Conservation (phyloP, 92 coral and sea anemone genomes). For the Epizoanthus illoricatus region DNA sequence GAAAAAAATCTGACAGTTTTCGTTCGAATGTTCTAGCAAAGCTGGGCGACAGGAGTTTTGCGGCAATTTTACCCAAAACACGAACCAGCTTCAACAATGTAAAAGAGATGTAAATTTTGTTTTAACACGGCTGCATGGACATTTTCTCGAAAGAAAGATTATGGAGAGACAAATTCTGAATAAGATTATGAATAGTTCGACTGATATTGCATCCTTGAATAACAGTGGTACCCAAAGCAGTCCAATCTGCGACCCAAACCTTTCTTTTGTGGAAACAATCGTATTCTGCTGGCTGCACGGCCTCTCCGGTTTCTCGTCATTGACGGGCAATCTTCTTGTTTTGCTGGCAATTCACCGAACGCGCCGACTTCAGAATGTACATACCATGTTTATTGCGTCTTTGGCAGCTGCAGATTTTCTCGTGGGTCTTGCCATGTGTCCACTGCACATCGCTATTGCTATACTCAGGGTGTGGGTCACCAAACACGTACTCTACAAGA, state of each 20-base stretch:
- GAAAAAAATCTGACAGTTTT: no score
- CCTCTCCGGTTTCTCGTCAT: conserved; percentile 25
- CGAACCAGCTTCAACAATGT: no score
- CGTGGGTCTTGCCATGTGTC: conserved; percentile 26
- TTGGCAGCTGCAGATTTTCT: conserved; percentile 31
- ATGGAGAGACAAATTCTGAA: not conserved
- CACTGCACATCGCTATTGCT: conserved; percentile 28
- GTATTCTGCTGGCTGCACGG: conserved; percentile 26
- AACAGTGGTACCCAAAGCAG: not conserved
- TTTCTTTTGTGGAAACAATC: conserved; percentile 9
- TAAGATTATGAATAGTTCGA: not conserved
- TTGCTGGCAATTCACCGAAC: conserved; percentile 14
- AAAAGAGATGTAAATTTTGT: no score
- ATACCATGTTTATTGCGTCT: conserved; percentile 35
- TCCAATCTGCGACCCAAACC: conserved; percentile 21
- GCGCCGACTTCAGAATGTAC: conserved; percentile 6
- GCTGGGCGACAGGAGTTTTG: no score
- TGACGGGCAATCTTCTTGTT: conserved; percentile 35
- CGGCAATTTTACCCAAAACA: no score
- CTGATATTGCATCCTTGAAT: not conserved
- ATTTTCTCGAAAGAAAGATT: no score
- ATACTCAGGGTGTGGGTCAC: not conserved
- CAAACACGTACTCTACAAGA: conserved; percentile 4
- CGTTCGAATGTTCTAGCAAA: no score
- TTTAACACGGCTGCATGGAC: no score